These are phyloP conservation scores for Mactromeris polynyma DNA, from an alignment of 2,888 invertebrate genomes.

Conservation along the genomic window DNA sequence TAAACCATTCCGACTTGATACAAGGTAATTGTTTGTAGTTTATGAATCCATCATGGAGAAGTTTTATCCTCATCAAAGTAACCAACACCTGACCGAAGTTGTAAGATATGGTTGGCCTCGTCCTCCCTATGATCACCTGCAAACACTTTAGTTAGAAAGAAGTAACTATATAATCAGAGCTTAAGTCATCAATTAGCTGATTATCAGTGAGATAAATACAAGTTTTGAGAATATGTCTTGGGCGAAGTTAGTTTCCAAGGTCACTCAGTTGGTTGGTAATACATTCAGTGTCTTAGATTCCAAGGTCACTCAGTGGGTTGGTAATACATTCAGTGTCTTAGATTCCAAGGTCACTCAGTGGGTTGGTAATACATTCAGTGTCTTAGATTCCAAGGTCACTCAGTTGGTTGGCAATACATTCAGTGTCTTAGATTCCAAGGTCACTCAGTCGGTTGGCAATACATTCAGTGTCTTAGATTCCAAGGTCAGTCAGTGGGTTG, in stretches of 20 bases:
- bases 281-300: too few species aligned
- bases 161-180: neutral
- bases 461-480: too few species aligned
- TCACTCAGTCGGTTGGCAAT: too few species aligned
- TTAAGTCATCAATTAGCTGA: slow-evolving; percentile 5
- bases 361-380: too few species aligned
- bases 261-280: neutral
- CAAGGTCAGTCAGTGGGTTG: too few species aligned
- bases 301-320: neutral
- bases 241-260: neutral
- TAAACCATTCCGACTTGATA: too few species aligned
- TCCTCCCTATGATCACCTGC: neutral
- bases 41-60: too few species aligned
- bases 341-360: neutral
- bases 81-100: neutral
- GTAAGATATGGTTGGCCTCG: neutral
- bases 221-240: neutral
- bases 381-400: neutral
- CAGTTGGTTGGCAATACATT: neutral
- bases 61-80: neutral
- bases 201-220: neutral
- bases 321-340: too few species aligned
- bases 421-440: too few species aligned
- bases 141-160: neutral
- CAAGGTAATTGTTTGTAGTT: too few species aligned